These are phyloP conservation scores for Cyrtonyx montezumae DNA, from an alignment of 2,113 vertebrate genomes.

Conservation along the genomic window DNA sequence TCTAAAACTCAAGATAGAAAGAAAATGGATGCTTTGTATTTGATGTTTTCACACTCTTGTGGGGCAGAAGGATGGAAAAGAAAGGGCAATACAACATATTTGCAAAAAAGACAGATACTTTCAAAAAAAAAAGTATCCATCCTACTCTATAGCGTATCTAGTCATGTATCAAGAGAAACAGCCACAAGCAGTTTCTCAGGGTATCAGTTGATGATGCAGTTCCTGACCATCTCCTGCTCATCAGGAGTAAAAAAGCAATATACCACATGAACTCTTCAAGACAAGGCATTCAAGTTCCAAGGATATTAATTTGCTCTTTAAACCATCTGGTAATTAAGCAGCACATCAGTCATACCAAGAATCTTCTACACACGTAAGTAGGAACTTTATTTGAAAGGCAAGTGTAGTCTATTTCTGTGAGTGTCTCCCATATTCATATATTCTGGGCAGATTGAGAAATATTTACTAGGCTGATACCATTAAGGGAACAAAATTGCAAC, in stretches of 20 bases:
- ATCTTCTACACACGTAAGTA: not conserved
- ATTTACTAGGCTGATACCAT: not conserved
- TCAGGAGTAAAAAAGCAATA: not conserved
- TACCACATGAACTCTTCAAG: not conserved
- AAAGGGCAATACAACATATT: not conserved
- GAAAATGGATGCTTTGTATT: not conserved
- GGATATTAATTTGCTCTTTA: accelerated
- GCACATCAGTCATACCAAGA: not conserved
- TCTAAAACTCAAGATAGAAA: not conserved
- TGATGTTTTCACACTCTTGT: not conserved
- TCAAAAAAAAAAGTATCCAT: not conserved
- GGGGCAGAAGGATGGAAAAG: not conserved
- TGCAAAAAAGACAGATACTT: not conserved
- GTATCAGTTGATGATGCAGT: not conserved
- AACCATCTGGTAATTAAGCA: not conserved
- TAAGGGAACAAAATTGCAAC: not conserved
- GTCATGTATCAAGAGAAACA: not conserved
- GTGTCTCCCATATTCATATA: not conserved
- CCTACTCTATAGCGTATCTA: not conserved
- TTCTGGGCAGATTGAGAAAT: not conserved
- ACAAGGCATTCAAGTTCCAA: not conserved
- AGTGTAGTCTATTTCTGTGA: not conserved
- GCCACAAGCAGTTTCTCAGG: not conserved
- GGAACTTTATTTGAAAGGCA: not conserved
- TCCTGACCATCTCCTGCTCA: accelerated